phyloP scores from a whole-genome alignment of 2,797 vertebrate genomes.

The Aphelocoma californica region DNA sequence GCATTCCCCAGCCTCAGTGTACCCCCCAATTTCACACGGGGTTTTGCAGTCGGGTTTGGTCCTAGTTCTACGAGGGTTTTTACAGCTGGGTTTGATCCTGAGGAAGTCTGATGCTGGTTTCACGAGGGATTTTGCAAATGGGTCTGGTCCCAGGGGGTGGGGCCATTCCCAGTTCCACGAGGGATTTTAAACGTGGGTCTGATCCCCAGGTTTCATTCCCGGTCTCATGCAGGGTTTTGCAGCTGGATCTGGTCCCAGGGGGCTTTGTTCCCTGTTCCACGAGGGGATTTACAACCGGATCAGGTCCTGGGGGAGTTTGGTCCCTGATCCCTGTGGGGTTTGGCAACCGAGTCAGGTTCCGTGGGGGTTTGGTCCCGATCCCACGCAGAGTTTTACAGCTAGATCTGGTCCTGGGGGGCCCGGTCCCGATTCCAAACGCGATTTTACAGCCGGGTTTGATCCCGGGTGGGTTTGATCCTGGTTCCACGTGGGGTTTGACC shows the following conservation, averaged over 20 bases:
- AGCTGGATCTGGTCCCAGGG: neutral
- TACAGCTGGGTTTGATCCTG: neutral
- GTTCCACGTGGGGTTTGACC: neutral
- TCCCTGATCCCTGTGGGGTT: neutral
- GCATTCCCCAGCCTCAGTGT: accelerated
- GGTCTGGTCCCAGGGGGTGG: neutral
- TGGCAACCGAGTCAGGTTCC: neutral
- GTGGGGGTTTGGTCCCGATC: neutral
- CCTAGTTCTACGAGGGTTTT: neutral
- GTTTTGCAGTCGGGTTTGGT: neutral
- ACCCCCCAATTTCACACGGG: accelerated
- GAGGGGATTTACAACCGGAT: neutral
- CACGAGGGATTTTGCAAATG: neutral
- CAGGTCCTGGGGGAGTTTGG: neutral
- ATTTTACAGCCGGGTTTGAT: neutral
- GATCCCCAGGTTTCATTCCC: neutral
- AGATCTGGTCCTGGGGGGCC: neutral
- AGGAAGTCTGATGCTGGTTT: neutral
- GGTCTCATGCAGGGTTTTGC: neutral
- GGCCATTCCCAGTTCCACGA: neutral
- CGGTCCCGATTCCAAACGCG: neutral
- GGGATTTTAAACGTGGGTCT: neutral
- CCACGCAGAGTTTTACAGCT: neutral
- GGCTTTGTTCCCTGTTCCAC: neutral
- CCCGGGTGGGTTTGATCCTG: neutral